phyloP scores from a whole-genome alignment of 2,797 vertebrate species.

The Antrozous pallidus region DNA sequence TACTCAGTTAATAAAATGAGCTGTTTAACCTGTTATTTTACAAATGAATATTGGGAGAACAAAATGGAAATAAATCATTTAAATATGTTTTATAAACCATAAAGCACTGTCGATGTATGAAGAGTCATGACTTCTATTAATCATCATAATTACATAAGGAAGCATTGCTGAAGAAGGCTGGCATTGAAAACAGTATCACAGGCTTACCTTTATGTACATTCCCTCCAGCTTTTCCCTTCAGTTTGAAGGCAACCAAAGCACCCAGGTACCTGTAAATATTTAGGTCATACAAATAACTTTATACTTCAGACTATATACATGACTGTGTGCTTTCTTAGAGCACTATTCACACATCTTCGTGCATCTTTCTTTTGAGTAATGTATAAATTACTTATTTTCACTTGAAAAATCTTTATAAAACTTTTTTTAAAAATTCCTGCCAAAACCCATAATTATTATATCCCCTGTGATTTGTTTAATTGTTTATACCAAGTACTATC shows the following conservation, averaged over 20 bases:
- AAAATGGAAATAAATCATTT: slow-evolving; percentile 27
- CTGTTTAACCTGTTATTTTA: slow-evolving; percentile 15
- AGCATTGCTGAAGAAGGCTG: not conserved
- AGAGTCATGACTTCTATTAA: not conserved
- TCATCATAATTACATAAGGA: not conserved
- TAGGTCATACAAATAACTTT: not conserved
- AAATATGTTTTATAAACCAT: not conserved
- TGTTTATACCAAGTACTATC: not conserved
- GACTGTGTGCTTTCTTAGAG: not conserved
- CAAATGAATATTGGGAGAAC: not conserved
- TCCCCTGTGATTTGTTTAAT: not conserved
- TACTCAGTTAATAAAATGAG: slow-evolving; percentile 41
- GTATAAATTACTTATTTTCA: slow-evolving; percentile 11
- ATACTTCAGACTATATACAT: not conserved
- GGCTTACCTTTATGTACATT: not conserved
- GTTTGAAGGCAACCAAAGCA: not conserved
- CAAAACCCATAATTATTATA: not conserved
- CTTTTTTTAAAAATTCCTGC: not conserved
- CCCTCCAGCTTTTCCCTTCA: not conserved
- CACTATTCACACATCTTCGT: not conserved
- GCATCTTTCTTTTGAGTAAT: not conserved
- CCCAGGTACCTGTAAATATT: not conserved
- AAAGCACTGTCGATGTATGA: not conserved
- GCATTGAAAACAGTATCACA: not conserved
- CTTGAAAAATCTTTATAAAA: not conserved